Evolutionary conservation across 2,113 vertebrate genomes (phyloP).

Genomic region (Oenanthe melanoleuca): DNA sequence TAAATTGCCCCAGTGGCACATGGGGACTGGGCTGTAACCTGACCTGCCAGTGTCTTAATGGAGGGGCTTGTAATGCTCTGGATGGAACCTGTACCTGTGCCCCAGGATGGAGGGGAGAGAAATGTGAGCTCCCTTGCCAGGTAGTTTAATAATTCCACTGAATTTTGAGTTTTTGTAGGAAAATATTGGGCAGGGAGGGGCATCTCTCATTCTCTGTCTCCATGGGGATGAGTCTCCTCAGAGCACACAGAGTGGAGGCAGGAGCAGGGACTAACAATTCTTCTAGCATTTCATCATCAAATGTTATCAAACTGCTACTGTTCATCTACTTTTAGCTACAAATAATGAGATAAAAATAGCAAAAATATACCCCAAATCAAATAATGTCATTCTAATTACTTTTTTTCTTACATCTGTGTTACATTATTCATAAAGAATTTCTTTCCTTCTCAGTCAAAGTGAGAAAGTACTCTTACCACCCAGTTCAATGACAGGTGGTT

Average conservation of each 20-base stretch:
- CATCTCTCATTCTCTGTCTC: background rate
- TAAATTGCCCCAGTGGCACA: conserved; percentile 90
- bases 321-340: background rate
- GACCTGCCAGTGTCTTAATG: conserved; percentile 87
- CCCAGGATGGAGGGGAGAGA: conserved; percentile 89
- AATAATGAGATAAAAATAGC: background rate
- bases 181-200: background rate
- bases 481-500: background rate
- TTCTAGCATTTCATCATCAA: background rate
- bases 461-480: background rate
- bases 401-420: background rate
- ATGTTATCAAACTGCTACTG: background rate
- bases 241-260: fast-evolving
- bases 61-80: conserved; percentile 87
- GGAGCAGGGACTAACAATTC: background rate
- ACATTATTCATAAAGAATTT: background rate
- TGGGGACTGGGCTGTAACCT: conserved; percentile 94
- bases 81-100: conserved; percentile 90
- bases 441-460: background rate
- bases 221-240: background rate
- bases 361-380: background rate
- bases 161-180: background rate
- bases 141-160: conserved; percentile 63
- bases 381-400: background rate
- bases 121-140: conserved; percentile 89